These are phyloP conservation scores for Aurelia coerulea DNA, from an alignment of 30 jellyfish, hydroid and myxozoan genomes.

Conservation along the genomic window DNA sequence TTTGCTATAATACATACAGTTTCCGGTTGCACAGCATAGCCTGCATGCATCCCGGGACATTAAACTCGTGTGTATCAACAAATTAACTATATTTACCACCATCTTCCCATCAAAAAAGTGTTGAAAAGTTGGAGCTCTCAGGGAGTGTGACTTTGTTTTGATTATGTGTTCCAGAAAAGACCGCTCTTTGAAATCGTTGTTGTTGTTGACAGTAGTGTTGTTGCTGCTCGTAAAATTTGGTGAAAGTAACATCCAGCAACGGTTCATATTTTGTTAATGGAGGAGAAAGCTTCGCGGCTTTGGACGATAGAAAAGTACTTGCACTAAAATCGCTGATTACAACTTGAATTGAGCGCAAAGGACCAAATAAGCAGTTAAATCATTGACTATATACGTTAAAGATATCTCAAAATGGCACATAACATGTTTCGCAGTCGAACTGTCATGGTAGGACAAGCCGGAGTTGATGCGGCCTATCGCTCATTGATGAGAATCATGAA, in stretches of 20 bases:
- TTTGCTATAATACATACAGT: no score
- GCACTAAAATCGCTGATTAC: no score
- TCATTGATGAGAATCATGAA: conserved; percentile 72
- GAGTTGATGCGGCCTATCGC: conserved; percentile 90
- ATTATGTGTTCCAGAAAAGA: not conserved
- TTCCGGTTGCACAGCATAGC: no score
- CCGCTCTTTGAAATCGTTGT: not conserved
- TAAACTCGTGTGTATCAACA: no score
- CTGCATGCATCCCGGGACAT: no score
- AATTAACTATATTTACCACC: not conserved
- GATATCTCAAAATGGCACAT: conserved; percentile 73
- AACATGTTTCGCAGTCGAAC: conserved; percentile 87
- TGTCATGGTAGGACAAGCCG: conserved; percentile 92
- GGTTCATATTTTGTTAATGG: no score
- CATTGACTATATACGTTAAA: not conserved
- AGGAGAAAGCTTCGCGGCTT: no score
- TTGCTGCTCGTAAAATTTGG: no score
- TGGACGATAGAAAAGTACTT: no score
- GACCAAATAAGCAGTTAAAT: not conserved
- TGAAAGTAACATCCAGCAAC: no score
- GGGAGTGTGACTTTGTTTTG: not conserved
- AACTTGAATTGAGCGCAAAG: not conserved
- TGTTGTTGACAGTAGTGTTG: not conserved
- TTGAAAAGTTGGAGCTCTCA: not conserved
- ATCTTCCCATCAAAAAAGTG: not conserved